Evolutionary conservation across 2,797 vertebrate genomes (phyloP), one percentile per base, ranked within the genome.

Genomic region (Octomys mimax): DNA sequence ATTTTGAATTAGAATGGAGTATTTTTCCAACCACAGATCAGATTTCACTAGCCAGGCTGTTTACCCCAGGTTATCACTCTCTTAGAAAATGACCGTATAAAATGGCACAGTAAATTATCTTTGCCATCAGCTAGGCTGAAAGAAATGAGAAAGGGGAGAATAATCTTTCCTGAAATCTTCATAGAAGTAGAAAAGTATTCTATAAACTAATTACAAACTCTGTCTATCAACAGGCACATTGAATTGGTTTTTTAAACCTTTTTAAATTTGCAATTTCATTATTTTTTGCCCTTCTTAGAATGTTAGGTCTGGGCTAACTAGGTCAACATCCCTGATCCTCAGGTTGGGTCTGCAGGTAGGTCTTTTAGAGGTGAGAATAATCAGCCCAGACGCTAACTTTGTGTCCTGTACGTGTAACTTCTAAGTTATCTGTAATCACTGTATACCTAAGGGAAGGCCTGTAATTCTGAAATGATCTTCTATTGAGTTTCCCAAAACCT

Each of bases 41-140:
- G 64, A 71, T 89, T 75, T 54, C 83, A 68, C 5, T 85, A 89
- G 75, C 36, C 42, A 93, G 88, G 46, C 22, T 54, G 18, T 79
- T 87, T 92, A 39, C 86, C 26, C 78, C 31, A 7, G 79, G 13
- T 52, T 84, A 61, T 75, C 49, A 87, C 10, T 62, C 1, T 87
- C 13, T 95, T 71, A 92, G 79, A 85, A 89, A 87, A 88, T 19
- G 7, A 59, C 54, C 24, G 92, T 39, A 79, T 70, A 46, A 73
- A 89, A 93, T 66, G 46, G 10, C 16, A 82, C 80, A 79, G 70
- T 28, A 49, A 42, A 33, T 75, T 90, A 70, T 83, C 68, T 89
- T 93, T 81, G 19, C 62, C 93, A 1, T 92, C 90, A 86, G 8
- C 46, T 70, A 71, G 59, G 36, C 64, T 92, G 59, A 89, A 92